These are phyloP conservation scores for Eonycteris spelaea DNA, from an alignment of 2,113 vertebrate genomes.

Conservation along the genomic window DNA sequence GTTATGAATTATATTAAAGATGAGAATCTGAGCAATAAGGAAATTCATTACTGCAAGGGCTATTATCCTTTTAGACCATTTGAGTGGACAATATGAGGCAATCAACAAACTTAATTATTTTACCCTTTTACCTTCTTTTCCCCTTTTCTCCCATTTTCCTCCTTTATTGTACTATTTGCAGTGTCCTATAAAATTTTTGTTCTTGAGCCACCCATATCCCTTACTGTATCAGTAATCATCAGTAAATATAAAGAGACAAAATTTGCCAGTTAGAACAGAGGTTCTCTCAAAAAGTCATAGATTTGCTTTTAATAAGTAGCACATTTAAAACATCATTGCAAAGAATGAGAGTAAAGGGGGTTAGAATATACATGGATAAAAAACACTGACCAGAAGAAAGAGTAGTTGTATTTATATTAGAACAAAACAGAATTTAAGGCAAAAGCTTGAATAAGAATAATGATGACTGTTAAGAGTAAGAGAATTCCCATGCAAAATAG, in stretches of 20 bases:
- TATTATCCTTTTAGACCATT: background rate
- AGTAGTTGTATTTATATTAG: background rate
- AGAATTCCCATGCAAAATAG: background rate
- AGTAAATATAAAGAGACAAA: background rate
- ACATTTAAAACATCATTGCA: background rate
- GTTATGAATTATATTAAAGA: background rate
- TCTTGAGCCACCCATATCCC: background rate
- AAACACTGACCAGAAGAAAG: background rate
- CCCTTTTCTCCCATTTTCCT: background rate
- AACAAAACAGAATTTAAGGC: background rate
- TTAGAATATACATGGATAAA: background rate
- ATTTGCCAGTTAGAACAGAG: background rate
- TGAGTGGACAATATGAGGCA: background rate
- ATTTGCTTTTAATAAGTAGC: background rate
- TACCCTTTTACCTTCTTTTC: background rate
- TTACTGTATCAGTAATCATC: background rate
- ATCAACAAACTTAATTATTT: background rate
- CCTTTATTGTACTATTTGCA: background rate
- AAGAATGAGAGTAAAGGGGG: background rate
- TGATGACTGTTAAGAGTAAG: background rate
- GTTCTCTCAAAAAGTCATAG: background rate
- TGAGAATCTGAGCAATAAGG: background rate
- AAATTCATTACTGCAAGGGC: background rate
- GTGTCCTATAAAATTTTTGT: background rate
- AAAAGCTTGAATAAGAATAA: background rate